Evolutionary conservation across 2,888 invertebrate species (phyloP).

Genomic region (Resseliella maxima): DNA sequence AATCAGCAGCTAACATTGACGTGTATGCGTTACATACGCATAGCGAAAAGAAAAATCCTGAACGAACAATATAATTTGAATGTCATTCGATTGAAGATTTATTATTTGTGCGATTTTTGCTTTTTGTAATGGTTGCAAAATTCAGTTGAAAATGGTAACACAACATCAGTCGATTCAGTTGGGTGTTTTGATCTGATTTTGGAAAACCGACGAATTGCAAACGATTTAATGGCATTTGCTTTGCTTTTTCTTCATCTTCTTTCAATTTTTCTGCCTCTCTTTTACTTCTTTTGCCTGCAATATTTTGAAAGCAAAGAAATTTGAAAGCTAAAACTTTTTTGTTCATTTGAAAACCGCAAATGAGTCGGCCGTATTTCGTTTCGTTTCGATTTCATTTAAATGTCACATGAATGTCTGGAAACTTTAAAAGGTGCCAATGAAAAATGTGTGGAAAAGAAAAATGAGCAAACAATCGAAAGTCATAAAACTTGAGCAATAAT

Average conservation of each 20-base stretch:
- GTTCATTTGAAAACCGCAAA: not conserved
- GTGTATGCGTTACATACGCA: not conserved
- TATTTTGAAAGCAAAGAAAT: not conserved
- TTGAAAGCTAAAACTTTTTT: not conserved
- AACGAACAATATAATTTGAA: slow-evolving; percentile 1
- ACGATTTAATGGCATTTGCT: slow-evolving; percentile 8
- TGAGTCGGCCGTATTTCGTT: not conserved
- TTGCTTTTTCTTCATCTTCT: not conserved
- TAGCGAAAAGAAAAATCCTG: not conserved
- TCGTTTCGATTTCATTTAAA: slow-evolving; percentile 9
- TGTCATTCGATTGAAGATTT: slow-evolving; percentile 51
- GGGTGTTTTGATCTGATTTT: not conserved
- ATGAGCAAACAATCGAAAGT: slow-evolving; percentile 43
- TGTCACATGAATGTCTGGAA: slow-evolving; percentile 45
- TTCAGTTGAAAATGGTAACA: not conserved
- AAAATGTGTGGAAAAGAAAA: not conserved
- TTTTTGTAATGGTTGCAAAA: too few species aligned
- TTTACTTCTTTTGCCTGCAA: not conserved
- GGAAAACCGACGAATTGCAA: slow-evolving; percentile 28
- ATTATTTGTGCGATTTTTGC: slow-evolving; percentile 9
- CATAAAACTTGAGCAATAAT: slow-evolving; percentile 19
- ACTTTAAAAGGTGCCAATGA: slow-evolving; percentile 41
- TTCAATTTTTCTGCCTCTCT: not conserved
- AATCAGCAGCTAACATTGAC: slow-evolving; percentile 12
- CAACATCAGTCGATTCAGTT: not conserved